phyloP scores from a whole-genome alignment of 2,888 invertebrate genomes.

The Plusia festucae region DNA sequence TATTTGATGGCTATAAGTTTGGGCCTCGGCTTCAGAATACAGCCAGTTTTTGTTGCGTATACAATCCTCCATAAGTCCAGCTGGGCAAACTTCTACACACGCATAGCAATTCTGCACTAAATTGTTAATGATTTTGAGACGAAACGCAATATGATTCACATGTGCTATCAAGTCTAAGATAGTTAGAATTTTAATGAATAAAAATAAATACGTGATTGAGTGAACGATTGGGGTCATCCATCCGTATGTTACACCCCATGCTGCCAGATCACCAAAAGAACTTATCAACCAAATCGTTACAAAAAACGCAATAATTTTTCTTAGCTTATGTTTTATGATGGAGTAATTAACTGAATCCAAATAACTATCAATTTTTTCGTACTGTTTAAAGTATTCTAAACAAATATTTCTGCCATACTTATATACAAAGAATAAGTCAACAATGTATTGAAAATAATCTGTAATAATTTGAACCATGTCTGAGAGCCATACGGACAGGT shows the following conservation, averaged over 20 bases:
- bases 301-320: constrained; percentile 62
- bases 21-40: constrained; percentile 40
- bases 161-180: constrained; percentile 75
- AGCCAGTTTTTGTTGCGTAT: constrained; percentile 68
- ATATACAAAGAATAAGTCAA: constrained; percentile 74
- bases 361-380: constrained; percentile 70
- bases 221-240: constrained; percentile 62
- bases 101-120: constrained; percentile 64
- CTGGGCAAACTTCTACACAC: constrained; percentile 44
- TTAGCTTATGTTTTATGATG: constrained; percentile 62
- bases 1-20: constrained; percentile 20
- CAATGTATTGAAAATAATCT: constrained; percentile 72
- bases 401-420: constrained; percentile 72
- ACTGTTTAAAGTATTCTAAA: constrained; percentile 72
- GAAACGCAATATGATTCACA: constrained; percentile 70
- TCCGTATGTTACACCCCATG: constrained; percentile 71
- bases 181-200: constrained; percentile 77
- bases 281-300: constrained; percentile 65
- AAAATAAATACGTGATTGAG: constrained; percentile 68
- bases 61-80: constrained; percentile 52
- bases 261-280: constrained; percentile 67
- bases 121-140: constrained; percentile 70
- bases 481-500: constrained; percentile 71
- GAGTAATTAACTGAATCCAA: constrained; percentile 64
- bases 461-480: constrained; percentile 72